Evolutionary conservation across 37 sponge, comb jelly and placozoan species (phyloP), one percentile per base, ranked within the genome.

Genomic region (Eunapius fragilis): DNA sequence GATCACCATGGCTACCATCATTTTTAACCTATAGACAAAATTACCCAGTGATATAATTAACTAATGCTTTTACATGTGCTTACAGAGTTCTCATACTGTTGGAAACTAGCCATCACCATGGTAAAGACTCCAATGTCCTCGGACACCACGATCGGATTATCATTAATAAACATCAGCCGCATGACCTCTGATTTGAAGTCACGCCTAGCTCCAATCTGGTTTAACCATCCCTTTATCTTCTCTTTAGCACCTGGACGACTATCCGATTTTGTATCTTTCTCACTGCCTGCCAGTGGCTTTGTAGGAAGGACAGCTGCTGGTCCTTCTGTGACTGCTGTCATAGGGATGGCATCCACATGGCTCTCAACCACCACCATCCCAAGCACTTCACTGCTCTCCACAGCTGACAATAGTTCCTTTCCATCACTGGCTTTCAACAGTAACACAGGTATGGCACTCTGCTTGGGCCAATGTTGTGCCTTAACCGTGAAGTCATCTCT

Each of bases 401-500:
- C 47, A 31, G n/a, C 73, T 31, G 47, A 31, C 36, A 70, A 34
- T n/a, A 91, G 69, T 23, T 24, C 27, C 31, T 70, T 31, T 25
- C 91, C 91, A 37, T 91, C 91, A 77, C 72, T 50, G 33, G 70
- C 31, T 7, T 36, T 73, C 47, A 91, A n/a, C 26, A 91, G 25
- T 24, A 85, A 30, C 25, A 91, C 69, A 25, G 86, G 91, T 22
- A 31, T 80, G 31, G 24, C 33, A 19, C 50, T 24, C 1, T 12
- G 10, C 28, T 31, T 26, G 5, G 27, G 67, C 50, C 25, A 30
- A 30, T 49, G 48, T 25, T 37, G 80, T 58, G 58, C 19, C 58
- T 58, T 13, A 11, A 80, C 68, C 27, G 24, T 17, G 7, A 50
- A 68, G 67, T 31, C 30, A 32, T 80, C 80, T 7, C 27, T 24